Evolutionary conservation across 92 coral and sea anemone species (phyloP), one percentile per base, ranked within the genome.

Genomic region (Bergia puertoricense): DNA sequence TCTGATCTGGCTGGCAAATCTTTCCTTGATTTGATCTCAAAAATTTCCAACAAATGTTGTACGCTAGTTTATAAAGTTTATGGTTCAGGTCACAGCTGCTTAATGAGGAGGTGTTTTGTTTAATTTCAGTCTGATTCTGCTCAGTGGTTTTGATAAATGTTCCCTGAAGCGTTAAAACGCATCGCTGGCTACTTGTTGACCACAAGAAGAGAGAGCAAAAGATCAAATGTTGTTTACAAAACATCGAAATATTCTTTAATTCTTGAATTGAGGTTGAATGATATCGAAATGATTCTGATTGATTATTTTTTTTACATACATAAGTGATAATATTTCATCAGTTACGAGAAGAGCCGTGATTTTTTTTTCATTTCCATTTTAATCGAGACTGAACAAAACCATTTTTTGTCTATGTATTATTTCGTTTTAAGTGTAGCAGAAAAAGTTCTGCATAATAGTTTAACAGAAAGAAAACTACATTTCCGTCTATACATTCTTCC

Each of bases 221-320:
- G 94, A 92, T 92, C 94, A 92, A 86, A 67, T 36, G 50, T 11
- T 92, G 89, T 91, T 85, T 73, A 91, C 59, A 59, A 41, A 89
- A 78, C 87, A 56, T 81, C 37, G 6, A 71, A 51, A 46, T 71
- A 71, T 46, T 71, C 36, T 40, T 69, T 84, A 37, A 45, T 69
- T 69, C 56, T n/a, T 16, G 77, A 50, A 15, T 50, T 79, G 38
- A 62, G 1, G 69, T 62, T 62, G 23, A 6, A 62, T 6, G 69
- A 62, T 30, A 30, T 62, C 23, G 8, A 22, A 62, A 18, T 62
- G 30, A 16, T 23, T 22, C 13, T 18, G 69, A 62, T 62, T 18
- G 3, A 5, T 3, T 6, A 1, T 5, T 20, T 2, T 16, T 62
- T 62, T 4, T 62, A 2, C 69, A 7, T 4, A 30, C 30, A 20